Percentiles rank a stretch among this genome's conserved stretches.
phyloP scores from a whole-genome alignment of 2,888 invertebrate species.

The Eurois occulta region DNA sequence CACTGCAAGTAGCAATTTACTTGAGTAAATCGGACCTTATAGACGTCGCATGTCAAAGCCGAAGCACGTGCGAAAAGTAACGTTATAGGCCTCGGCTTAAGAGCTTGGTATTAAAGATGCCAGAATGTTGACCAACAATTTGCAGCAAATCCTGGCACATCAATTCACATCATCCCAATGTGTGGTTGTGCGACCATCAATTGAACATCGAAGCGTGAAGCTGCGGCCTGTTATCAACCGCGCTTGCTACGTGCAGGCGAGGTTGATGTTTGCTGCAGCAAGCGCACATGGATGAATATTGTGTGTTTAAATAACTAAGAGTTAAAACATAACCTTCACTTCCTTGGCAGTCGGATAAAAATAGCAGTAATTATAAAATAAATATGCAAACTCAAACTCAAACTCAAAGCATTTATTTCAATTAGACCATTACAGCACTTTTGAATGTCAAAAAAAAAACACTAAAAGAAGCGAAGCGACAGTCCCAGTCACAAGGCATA shows the following conservation, averaged over 20 bases:
- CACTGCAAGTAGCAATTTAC: too few species aligned
- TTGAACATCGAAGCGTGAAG: slow-evolving; percentile 16
- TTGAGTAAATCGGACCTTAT: not conserved
- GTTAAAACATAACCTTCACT: too few species aligned
- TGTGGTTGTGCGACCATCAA: not conserved
- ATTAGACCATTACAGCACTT: too few species aligned
- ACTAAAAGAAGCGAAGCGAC: too few species aligned
- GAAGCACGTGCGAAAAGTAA: not conserved
- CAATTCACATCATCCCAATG: not conserved
- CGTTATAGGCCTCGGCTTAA: not conserved
- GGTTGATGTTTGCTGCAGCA: not conserved
- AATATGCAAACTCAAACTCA: too few species aligned
- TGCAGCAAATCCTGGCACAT: not conserved
- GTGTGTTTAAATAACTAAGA: not conserved
- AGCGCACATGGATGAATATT: not conserved
- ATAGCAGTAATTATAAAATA: not conserved
- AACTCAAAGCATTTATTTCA: too few species aligned
- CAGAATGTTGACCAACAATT: not conserved
- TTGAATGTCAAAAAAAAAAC: too few species aligned
- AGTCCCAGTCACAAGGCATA: too few species aligned
- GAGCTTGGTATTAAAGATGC: too few species aligned
- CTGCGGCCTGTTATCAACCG: slow-evolving; percentile 45
- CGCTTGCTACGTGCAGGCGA: slow-evolving; percentile 26
- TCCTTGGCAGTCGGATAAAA: too few species aligned
- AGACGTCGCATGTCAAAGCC: not conserved